These are phyloP conservation scores for Wiebesia pumilae DNA, from an alignment of 1,140 invertebrate genomes.

Conservation along the genomic window DNA sequence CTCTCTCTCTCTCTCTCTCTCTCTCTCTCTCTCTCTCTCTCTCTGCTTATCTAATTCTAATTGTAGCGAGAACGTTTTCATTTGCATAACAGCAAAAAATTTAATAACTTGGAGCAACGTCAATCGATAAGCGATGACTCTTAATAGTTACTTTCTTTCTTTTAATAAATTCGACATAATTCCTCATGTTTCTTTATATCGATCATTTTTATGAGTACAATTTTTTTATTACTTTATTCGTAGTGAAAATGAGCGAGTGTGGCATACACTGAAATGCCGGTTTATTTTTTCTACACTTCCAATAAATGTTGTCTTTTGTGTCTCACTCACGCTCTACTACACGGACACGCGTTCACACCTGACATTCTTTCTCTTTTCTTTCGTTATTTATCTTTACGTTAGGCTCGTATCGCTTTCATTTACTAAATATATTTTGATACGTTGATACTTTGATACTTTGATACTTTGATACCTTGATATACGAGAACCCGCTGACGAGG, in stretches of 20 bases:
- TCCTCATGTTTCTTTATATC: neutral
- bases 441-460: too few species aligned
- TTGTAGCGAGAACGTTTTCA: slow-evolving; percentile 38
- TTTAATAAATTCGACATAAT: neutral
- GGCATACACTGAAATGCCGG: neutral
- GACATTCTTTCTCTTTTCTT: neutral
- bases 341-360: slow-evolving; percentile 7
- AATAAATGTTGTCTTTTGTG: slow-evolving; percentile 52
- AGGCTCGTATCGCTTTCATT: neutral
- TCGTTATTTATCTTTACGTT: neutral
- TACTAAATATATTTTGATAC: neutral
- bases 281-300: neutral
- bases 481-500: neutral
- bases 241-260: neutral
- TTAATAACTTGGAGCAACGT: too few species aligned
- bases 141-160: neutral
- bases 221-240: neutral
- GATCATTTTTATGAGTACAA: neutral
- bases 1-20: neutral
- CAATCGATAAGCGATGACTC: slow-evolving; percentile 26
- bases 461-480: neutral
- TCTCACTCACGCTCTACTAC: slow-evolving; percentile 48
- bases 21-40: neutral
- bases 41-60: neutral
- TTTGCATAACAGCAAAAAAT: neutral